Percentiles rank a stretch among this genome's conserved stretches.
Evolutionary conservation across 2,888 invertebrate genomes (phyloP).

Genomic region (Chloroclystis v-ata): DNA sequence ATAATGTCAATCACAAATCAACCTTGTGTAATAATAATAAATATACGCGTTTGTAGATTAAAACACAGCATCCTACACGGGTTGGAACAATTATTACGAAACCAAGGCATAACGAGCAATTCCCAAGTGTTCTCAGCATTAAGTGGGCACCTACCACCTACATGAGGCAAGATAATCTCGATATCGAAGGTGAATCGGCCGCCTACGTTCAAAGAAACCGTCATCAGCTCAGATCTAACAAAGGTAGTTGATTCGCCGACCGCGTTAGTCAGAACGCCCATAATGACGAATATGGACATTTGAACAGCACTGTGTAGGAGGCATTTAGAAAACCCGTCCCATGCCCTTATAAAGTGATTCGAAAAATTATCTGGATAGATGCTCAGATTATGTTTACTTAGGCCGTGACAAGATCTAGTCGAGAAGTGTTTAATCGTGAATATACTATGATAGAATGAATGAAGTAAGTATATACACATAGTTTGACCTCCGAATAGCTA

Average conservation of each 20-base stretch:
- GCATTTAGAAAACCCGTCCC: slow-evolving; percentile 56
- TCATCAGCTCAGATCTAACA: slow-evolving; percentile 64
- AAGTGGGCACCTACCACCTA: slow-evolving; percentile 58
- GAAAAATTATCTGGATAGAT: slow-evolving; percentile 40
- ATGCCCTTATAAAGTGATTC: slow-evolving; percentile 55
- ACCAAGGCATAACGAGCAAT: slow-evolving; percentile 45
- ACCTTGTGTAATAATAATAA: not conserved
- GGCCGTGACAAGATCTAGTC: not conserved
- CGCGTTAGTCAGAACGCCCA: slow-evolving; percentile 66
- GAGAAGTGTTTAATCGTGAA: too few species aligned
- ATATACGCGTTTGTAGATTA: slow-evolving; percentile 31
- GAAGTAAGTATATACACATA: too few species aligned
- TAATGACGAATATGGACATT: slow-evolving; percentile 72
- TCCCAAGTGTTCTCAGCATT: slow-evolving; percentile 45
- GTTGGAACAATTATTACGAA: slow-evolving; percentile 47
- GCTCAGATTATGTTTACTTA: slow-evolving; percentile 6
- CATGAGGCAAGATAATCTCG: slow-evolving; percentile 55
- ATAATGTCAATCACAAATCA: not conserved
- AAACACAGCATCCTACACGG: slow-evolving; percentile 42
- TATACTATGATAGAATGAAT: too few species aligned
- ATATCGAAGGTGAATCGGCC: slow-evolving; percentile 72
- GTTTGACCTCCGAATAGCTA: too few species aligned
- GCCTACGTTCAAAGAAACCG: slow-evolving; percentile 61
- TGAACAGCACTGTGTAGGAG: slow-evolving; percentile 62
- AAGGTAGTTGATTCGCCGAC: slow-evolving; percentile 69